These are phyloP conservation scores for Syrrhaptes paradoxus DNA, from an alignment of 2,113 vertebrate genomes.

Conservation along the genomic window DNA sequence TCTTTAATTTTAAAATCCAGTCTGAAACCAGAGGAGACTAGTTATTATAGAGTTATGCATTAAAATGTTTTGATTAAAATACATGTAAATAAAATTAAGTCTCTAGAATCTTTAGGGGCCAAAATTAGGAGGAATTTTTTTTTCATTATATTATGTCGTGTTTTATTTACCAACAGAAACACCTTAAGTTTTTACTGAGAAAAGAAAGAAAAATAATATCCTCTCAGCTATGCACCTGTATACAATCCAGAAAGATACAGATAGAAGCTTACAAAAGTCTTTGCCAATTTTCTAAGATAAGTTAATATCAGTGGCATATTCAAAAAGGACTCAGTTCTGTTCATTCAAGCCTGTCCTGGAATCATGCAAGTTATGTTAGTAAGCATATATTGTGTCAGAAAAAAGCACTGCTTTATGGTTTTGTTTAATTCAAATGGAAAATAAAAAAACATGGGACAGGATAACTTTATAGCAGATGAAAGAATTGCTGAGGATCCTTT, in stretches of 20 bases:
- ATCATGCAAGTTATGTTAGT: background rate
- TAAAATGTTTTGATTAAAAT: background rate
- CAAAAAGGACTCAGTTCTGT: background rate
- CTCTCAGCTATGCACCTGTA: background rate
- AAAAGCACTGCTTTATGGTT: background rate
- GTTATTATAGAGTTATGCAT: background rate
- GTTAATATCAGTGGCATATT: background rate
- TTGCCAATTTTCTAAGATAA: background rate
- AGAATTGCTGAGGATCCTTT: background rate
- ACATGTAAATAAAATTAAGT: background rate
- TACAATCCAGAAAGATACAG: background rate
- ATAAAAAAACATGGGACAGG: background rate
- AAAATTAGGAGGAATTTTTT: background rate
- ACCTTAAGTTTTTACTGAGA: background rate
- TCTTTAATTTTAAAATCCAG: slow-evolving; percentile 11
- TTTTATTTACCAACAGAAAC: background rate
- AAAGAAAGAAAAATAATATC: background rate
- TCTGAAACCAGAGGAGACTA: slow-evolving; percentile 20
- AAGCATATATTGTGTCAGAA: background rate
- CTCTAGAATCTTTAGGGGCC: background rate
- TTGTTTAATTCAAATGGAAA: slow-evolving; percentile 1
- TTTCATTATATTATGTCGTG: background rate
- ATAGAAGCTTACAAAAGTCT: background rate
- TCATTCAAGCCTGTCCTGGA: background rate
- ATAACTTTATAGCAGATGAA: background rate